A percentile compares a stretch with the other conserved stretches of the same genome.
phyloP scores from a whole-genome alignment of 2,888 invertebrate species.

The Anorthoa munda region DNA sequence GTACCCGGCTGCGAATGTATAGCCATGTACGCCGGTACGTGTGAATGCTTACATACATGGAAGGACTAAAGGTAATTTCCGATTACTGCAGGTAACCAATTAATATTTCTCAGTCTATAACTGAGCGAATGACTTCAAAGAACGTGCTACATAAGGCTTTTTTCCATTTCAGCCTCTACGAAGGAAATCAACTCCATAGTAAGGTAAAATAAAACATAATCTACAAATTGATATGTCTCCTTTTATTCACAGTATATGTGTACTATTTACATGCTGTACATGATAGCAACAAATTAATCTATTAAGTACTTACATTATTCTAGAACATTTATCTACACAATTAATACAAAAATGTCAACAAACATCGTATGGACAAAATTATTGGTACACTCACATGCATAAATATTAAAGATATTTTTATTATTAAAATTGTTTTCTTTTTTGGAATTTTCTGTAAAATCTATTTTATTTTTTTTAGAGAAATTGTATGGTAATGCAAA shows the following conservation, averaged over 20 bases:
- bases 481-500: background rate
- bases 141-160: background rate
- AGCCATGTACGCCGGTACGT: too few relatives aligned
- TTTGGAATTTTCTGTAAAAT: background rate
- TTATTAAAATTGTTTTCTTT: background rate
- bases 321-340: constrained; percentile 75
- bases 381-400: constrained; percentile 57
- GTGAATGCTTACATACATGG: too few relatives aligned
- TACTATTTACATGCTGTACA: constrained; percentile 87
- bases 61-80: constrained; percentile 1
- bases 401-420: constrained; percentile 23
- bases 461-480: background rate
- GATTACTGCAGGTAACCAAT: background rate
- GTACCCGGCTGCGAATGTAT: too few relatives aligned
- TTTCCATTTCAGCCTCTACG: background rate
- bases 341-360: constrained; percentile 69
- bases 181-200: constrained; percentile 29
- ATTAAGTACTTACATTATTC: constrained; percentile 82
- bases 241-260: constrained; percentile 89
- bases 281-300: constrained; percentile 76
- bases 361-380: constrained; percentile 57
- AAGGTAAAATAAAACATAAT: constrained; percentile 72
- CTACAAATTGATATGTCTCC: constrained; percentile 90
- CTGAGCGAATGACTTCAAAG: constrained; percentile 10
- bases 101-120: constrained; percentile 10